Evolutionary conservation across 2,113 vertebrate species (phyloP).

Genomic region (Egretta garzetta): DNA sequence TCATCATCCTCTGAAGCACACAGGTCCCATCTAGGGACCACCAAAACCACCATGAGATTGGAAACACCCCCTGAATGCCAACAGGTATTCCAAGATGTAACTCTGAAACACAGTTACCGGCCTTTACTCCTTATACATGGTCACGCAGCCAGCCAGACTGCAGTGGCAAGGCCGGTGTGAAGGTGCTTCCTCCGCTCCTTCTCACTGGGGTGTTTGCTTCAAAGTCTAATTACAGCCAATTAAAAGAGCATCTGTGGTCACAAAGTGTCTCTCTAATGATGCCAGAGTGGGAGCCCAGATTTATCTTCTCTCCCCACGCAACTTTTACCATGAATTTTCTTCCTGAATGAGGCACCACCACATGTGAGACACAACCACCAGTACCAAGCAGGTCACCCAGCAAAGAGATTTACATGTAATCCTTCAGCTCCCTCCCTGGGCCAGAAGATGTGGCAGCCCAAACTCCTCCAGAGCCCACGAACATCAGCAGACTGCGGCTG

Average conservation of each 20-base stretch:
- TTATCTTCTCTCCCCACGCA: background rate
- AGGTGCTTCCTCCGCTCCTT: background rate
- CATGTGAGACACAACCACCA: background rate
- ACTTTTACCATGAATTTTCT: background rate
- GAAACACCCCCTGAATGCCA: background rate
- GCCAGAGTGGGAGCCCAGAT: background rate
- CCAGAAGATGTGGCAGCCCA: background rate
- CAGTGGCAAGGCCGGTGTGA: background rate
- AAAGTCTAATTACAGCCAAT: background rate
- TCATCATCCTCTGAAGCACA: background rate
- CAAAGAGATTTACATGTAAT: fast-evolving
- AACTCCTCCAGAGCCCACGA: background rate
- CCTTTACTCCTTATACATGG: fast-evolving
- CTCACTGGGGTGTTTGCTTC: background rate
- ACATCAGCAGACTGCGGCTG: fast-evolving
- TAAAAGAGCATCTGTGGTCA: background rate
- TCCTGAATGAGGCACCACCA: background rate
- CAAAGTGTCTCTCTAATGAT: background rate
- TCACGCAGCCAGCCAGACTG: fast-evolving
- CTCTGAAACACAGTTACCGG: background rate
- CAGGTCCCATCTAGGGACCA: background rate
- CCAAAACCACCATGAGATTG: fast-evolving
- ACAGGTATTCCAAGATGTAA: background rate
- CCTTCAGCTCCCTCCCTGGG: background rate
- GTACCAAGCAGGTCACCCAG: fast-evolving